Percentiles rank a stretch among this genome's conserved stretches.
These are phyloP conservation scores for Glyphotaelius pellucidus DNA, from an alignment of 2,888 invertebrate species.

Conservation along the genomic window DNA sequence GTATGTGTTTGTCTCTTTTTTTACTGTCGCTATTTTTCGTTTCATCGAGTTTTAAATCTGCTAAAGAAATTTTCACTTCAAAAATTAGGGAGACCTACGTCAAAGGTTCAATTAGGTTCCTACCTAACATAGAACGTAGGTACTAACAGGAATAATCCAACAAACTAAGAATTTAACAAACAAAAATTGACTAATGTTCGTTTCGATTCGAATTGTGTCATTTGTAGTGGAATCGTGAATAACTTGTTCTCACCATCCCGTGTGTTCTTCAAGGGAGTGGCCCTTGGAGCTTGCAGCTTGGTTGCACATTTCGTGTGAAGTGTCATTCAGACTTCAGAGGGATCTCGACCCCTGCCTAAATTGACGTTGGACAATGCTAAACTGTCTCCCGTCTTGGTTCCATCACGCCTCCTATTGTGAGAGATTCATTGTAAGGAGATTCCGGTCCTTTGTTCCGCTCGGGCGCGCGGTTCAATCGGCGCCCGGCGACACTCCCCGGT, in stretches of 20 bases:
- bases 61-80: no score
- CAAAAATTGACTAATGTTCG: no score
- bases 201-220: not conserved
- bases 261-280: not conserved
- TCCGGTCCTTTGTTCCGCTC: slow-evolving; percentile 46
- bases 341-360: slow-evolving; percentile 18
- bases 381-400: slow-evolving; percentile 27
- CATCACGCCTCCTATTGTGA: slow-evolving; percentile 45
- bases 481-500: slow-evolving; percentile 34
- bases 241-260: not conserved
- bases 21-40: no score
- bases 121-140: no score
- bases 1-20: no score
- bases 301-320: not conserved
- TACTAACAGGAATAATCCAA: no score
- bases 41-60: no score
- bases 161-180: no score
- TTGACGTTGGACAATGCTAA: slow-evolving; percentile 20
- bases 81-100: no score
- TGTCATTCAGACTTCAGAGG: not conserved
- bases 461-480: slow-evolving; percentile 18
- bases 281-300: not conserved
- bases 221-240: not conserved
- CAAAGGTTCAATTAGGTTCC: no score
- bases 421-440: not conserved